Evolutionary conservation across 2,797 vertebrate genomes (phyloP).

Genomic region (Fringilla coelebs): DNA sequence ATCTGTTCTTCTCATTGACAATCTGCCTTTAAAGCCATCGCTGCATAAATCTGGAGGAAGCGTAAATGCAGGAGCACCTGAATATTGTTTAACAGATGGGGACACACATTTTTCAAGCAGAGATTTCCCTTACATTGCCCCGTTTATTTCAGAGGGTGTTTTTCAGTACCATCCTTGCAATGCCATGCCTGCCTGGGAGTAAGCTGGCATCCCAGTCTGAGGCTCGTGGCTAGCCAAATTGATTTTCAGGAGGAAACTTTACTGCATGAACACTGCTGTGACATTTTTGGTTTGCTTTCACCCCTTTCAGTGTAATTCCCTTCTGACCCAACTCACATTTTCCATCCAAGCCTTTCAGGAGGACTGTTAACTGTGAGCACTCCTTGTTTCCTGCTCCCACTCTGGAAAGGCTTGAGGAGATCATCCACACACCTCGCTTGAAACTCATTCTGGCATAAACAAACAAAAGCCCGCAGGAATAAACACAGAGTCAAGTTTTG

Average conservation of each 20-base stretch:
- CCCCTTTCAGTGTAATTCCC: not conserved
- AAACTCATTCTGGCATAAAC: not conserved
- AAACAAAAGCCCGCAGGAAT: not conserved
- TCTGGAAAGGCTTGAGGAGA: not conserved
- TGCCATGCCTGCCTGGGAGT: not conserved
- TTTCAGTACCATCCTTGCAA: not conserved
- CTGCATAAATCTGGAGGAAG: conserved; percentile 62
- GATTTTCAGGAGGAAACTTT: not conserved
- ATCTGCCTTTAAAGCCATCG: conserved; percentile 53
- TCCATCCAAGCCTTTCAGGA: not conserved
- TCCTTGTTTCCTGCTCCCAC: accelerated
- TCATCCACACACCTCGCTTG: not conserved
- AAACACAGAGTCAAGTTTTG: not conserved
- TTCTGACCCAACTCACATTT: not conserved
- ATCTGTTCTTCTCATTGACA: conserved; percentile 59
- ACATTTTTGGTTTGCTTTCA: not conserved
- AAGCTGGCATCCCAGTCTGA: not conserved
- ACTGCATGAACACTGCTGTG: not conserved
- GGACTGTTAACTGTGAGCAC: not conserved
- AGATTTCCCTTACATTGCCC: conserved; percentile 2
- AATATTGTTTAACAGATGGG: conserved; percentile 52
- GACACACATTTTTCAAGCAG: conserved; percentile 13
- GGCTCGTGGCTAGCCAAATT: not conserved
- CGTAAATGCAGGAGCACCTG: conserved; percentile 43
- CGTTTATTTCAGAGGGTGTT: conserved; percentile 22